Conservation (phyloP, 1,140 invertebrate species). For the Arion vulgaris region DNA sequence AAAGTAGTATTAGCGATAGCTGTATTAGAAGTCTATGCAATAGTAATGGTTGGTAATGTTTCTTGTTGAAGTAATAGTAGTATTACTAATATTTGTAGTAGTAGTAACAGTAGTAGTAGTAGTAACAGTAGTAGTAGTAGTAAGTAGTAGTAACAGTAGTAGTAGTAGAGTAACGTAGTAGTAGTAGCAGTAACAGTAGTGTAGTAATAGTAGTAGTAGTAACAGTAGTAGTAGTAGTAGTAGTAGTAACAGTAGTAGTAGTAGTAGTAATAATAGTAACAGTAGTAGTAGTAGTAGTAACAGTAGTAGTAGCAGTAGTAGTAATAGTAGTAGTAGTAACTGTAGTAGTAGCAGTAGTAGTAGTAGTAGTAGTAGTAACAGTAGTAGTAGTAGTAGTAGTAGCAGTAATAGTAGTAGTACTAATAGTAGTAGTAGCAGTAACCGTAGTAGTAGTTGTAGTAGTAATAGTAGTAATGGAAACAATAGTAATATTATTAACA, state of each 20-base stretch:
- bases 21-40: background rate
- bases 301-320: background rate
- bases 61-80: background rate
- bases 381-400: background rate
- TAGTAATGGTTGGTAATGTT: slow-evolving; percentile 1
- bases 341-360: no score
- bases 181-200: background rate
- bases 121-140: no score
- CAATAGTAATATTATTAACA: no score
- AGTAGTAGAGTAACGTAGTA: no score
- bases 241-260: background rate
- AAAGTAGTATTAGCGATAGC: background rate
- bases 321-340: slow-evolving; percentile 4
- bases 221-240: background rate
- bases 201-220: background rate
- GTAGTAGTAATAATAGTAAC: background rate
- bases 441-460: background rate
- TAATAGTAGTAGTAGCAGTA: no score
- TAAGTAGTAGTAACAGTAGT: no score
- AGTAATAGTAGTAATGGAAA: background rate
- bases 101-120: background rate
- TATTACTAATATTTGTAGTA: background rate
- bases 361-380: background rate
- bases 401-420: background rate
- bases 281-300: background rate